Evolutionary conservation across 2,888 invertebrate genomes (phyloP).

Genomic region (Sialis lutaria): DNA sequence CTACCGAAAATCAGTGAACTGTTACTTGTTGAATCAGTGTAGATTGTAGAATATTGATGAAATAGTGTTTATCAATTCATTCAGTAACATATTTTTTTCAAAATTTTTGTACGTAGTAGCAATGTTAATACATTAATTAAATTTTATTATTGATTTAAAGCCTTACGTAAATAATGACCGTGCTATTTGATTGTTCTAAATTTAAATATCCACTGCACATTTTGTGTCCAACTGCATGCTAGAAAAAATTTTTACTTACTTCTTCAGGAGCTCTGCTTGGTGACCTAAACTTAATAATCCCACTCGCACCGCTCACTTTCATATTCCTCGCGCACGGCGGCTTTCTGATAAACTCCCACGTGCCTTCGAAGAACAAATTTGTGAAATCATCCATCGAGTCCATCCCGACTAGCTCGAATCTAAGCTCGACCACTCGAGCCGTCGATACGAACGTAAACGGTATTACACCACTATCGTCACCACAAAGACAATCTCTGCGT

Average conservation of each 20-base stretch:
- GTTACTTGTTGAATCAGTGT: too few species aligned
- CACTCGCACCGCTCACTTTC: slow-evolving; percentile 56
- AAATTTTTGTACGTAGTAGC: too few species aligned
- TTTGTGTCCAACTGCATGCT: too few species aligned
- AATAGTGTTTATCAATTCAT: too few species aligned
- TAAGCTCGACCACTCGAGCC: slow-evolving; percentile 59
- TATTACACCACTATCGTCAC: slow-evolving; percentile 30
- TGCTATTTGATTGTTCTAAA: too few species aligned
- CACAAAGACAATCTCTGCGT: slow-evolving; percentile 66
- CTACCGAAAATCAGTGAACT: too few species aligned
- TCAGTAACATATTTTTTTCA: too few species aligned
- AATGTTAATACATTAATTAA: too few species aligned
- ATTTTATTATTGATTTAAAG: too few species aligned
- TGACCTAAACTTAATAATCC: slow-evolving; percentile 46
- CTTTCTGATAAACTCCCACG: slow-evolving; percentile 61
- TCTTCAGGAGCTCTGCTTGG: slow-evolving; percentile 32
- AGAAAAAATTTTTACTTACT: slow-evolving; percentile 18
- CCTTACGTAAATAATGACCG: too few species aligned
- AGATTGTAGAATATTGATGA: too few species aligned
- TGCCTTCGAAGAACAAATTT: slow-evolving; percentile 67
- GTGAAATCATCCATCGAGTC: slow-evolving; percentile 71
- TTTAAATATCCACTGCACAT: too few species aligned
- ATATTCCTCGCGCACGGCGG: slow-evolving; percentile 51
- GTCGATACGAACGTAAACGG: slow-evolving; percentile 64
- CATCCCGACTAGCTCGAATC: slow-evolving; percentile 71